Conservation (phyloP, 2,113 vertebrate genomes). For the Echinops telfairi region DNA sequence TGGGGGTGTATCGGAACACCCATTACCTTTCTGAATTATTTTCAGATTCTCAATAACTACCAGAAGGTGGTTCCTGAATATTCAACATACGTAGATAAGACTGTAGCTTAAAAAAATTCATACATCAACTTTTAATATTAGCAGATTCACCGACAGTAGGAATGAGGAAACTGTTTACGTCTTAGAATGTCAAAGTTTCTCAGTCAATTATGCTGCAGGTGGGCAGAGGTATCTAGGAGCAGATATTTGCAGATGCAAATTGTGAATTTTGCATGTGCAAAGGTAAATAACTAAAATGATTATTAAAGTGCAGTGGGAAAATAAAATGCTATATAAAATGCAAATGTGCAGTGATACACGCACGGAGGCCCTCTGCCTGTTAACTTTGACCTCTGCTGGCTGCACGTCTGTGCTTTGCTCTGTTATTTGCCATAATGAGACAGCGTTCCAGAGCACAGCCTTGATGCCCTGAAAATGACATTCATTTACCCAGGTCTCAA, state of each 20-base stretch:
- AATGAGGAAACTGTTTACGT: slow-evolving; percentile 67
- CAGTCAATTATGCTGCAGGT: slow-evolving; percentile 81
- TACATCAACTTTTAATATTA: slow-evolving; percentile 75
- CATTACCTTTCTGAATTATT: neutral
- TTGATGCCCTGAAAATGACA: slow-evolving; percentile 55
- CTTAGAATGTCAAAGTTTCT: slow-evolving; percentile 81
- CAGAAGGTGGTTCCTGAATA: slow-evolving; percentile 31
- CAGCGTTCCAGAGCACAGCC: slow-evolving; percentile 43
- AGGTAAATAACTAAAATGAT: slow-evolving; percentile 81
- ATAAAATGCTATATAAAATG: slow-evolving; percentile 77
- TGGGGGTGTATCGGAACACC: neutral
- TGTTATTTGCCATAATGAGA: slow-evolving; percentile 77
- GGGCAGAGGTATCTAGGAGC: slow-evolving; percentile 63
- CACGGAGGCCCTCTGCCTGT: slow-evolving; percentile 37
- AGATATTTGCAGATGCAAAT: slow-evolving; percentile 83
- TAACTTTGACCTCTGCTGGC: slow-evolving; percentile 61
- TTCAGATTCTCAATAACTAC: neutral
- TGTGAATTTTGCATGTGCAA: slow-evolving; percentile 75
- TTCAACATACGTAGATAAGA: slow-evolving; percentile 28
- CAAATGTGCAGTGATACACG: slow-evolving; percentile 66
- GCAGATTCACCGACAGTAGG: slow-evolving; percentile 55
- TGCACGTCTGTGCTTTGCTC: slow-evolving; percentile 16
- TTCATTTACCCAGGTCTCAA: slow-evolving; percentile 55
- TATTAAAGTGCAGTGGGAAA: slow-evolving; percentile 72
- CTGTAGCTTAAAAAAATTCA: neutral